Base-by-base conservation (phyloP, 2,888 invertebrate species). In the Calameuta idolon region DNA sequence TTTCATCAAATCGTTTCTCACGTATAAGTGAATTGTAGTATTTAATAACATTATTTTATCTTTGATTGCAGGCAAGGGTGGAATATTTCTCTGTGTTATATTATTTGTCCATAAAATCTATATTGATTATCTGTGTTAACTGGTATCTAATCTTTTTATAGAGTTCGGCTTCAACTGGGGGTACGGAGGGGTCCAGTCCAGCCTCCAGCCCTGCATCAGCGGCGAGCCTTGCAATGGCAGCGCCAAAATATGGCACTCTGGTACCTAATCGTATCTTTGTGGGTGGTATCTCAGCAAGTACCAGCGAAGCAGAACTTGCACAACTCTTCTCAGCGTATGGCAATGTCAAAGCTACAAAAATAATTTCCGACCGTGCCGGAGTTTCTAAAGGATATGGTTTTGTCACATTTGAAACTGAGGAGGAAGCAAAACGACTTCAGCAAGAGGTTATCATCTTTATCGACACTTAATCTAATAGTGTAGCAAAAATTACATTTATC, bases 191-290 rank as follows among this genome's bases (percentile, higher is more conserved):
- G 85, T 91, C 90, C 83, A 91, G 90, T 89, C 90, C 90, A 87
- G 89, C 91, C 87, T 91, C 91, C 79, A 91, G 91, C 85, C 90
- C 91, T 81, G 90, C 89, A 80, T 91, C 91, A 76, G 90, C 89
- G 75, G 86, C 90, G 76, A 89, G 89, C 85, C 83, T 90, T 76
- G 89, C 89, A 75, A 91, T 91, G 91, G 91, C 91, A 84, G 90
- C 91, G 74, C 91, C 91, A 73, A 91, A 91, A 83, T 91, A 87
- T 79, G 98, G 95, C 83, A 98, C 98, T 55, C 94, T 98, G 81
- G 97, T 98, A 87, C 98, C 98, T 80, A 98, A 98, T 92, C 93
- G 98, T 87, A 97, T 99, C 88, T 99, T 99, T 92, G 98, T 99
- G 76, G 98, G 99, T 79, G 99, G 98, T 34, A 98, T 99, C 88